Evolutionary conservation across 2,113 vertebrate species (phyloP).

Genomic region (Girardinichthys multiradiatus): DNA sequence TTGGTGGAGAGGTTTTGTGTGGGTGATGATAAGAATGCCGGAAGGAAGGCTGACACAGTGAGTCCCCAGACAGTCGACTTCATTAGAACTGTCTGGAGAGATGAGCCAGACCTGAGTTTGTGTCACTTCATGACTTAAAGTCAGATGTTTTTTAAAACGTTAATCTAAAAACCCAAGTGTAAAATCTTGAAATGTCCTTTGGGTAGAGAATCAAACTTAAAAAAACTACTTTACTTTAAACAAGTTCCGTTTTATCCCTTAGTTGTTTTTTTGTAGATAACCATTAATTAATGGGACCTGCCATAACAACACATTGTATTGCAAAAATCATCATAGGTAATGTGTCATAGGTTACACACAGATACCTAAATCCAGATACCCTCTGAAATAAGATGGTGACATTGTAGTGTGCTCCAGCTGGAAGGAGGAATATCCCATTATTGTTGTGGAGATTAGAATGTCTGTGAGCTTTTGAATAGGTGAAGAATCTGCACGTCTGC

Average conservation of each 20-base stretch:
- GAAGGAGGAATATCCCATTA: background rate
- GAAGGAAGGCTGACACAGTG: conserved; percentile 58
- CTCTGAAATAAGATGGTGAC: too few species aligned
- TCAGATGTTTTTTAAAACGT: background rate
- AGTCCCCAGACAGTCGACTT: conserved; percentile 67
- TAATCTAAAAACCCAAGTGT: background rate
- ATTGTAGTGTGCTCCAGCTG: too few species aligned
- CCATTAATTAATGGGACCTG: background rate
- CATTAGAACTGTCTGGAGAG: conserved; percentile 65
- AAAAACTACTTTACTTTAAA: background rate
- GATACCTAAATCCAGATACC: background rate
- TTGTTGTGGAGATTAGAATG: background rate
- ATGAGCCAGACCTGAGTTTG: conserved; percentile 52
- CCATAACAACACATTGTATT: too few species aligned
- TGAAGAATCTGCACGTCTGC: background rate
- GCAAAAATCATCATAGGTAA: background rate
- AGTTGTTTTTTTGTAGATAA: background rate
- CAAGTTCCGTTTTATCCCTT: too few species aligned
- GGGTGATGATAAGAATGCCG: conserved; percentile 72
- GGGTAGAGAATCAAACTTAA: background rate
- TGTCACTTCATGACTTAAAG: conserved; percentile 34
- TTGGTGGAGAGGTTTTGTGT: conserved; percentile 62
- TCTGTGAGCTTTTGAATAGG: background rate
- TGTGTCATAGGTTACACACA: background rate
- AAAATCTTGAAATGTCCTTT: background rate